A percentile compares a stretch with the other conserved stretches of the same genome.
Conservation (phyloP, 2,888 invertebrate genomes). For the Xanthia togata region DNA sequence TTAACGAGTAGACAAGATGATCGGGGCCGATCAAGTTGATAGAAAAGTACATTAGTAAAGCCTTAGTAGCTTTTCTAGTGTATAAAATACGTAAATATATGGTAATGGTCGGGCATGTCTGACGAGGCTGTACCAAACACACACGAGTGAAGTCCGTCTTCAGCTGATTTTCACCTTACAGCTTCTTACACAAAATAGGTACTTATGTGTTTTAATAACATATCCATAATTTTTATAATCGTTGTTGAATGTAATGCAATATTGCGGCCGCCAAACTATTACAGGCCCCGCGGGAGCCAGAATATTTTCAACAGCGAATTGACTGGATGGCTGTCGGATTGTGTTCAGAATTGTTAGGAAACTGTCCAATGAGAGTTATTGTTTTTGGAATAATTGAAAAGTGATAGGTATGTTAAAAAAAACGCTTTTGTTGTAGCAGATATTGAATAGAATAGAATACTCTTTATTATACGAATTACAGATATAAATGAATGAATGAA, state of each 20-base stretch:
- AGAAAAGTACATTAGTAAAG: background rate
- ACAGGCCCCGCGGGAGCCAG: slow-evolving; percentile 46
- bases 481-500: background rate
- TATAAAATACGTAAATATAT: background rate
- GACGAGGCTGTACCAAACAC: background rate
- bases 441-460: background rate
- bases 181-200: background rate
- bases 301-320: slow-evolving; percentile 58
- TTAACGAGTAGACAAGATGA: background rate
- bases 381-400: slow-evolving; percentile 24
- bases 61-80: background rate
- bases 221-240: slow-evolving; percentile 35
- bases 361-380: slow-evolving; percentile 22
- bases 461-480: background rate
- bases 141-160: background rate
- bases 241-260: slow-evolving; percentile 57
- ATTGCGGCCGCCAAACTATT: slow-evolving; percentile 63
- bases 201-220: background rate
- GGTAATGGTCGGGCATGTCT: background rate
- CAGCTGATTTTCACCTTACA: background rate
- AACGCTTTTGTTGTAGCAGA: background rate
- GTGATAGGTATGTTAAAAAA: background rate
- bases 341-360: slow-evolving; percentile 37
- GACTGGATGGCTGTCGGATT: slow-evolving; percentile 44
- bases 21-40: background rate